Evolutionary conservation across 2,113 vertebrate species (phyloP).

Genomic region (Varanus salvator): DNA sequence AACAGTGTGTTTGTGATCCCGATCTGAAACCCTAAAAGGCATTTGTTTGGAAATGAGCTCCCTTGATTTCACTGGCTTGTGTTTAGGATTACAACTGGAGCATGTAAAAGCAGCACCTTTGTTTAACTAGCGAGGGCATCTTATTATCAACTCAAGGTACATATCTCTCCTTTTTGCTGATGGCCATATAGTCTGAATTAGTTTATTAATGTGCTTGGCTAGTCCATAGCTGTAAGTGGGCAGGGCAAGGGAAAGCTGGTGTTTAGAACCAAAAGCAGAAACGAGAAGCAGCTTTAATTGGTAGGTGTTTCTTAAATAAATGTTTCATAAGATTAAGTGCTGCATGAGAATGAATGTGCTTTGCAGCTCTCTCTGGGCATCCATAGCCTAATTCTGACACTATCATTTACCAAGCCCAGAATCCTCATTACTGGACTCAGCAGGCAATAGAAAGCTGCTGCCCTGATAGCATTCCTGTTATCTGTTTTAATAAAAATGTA

Average conservation of each 20-base stretch:
- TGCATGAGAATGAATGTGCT: constrained; percentile 46
- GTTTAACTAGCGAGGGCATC: constrained; percentile 20
- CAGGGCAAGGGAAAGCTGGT: background rate
- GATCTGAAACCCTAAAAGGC: background rate
- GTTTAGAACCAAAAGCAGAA: background rate
- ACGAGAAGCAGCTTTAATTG: constrained; percentile 38
- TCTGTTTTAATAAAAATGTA: constrained; percentile 78
- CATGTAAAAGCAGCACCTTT: background rate
- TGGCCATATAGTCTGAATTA: background rate
- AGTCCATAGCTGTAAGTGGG: background rate
- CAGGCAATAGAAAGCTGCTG: constrained; percentile 64
- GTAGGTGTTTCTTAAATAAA: constrained; percentile 55
- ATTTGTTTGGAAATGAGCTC: background rate
- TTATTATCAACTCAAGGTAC: constrained; percentile 8
- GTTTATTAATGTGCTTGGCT: constrained; percentile 1
- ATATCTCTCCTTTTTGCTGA: background rate
- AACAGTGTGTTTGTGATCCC: background rate
- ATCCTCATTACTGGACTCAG: constrained; percentile 70
- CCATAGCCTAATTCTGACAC: constrained; percentile 52
- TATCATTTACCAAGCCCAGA: constrained; percentile 60
- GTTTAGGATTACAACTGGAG: constrained; percentile 9
- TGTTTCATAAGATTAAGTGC: constrained; percentile 55
- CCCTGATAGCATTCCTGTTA: constrained; percentile 72
- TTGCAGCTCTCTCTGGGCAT: constrained; percentile 41
- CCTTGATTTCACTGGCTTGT: background rate